Base-by-base conservation (phyloP, 30 jellyfish, hydroid and myxozoan species). In the Aurelia aurita complex sp. Pacific region DNA sequence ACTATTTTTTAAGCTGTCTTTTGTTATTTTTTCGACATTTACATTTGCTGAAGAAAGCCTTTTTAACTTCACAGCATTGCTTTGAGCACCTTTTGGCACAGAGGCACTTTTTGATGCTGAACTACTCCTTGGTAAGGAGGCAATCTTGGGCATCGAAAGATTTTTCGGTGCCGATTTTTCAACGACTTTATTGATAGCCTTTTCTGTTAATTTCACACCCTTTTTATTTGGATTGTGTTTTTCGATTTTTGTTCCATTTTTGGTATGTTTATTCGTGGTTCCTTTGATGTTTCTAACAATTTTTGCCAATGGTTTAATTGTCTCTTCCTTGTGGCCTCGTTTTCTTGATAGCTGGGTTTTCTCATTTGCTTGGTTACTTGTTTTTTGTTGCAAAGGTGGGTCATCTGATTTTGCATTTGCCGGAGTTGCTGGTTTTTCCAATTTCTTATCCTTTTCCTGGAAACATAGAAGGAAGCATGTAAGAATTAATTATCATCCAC, bases 291-390 rank as follows among this genome's bases (percentile, higher is more conserved):
- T 55, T 59, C 61, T 75, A 2, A 75, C 57, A 75, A 75, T 38
- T 23, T n/a, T 75, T 17, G 61, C 40, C 50, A 75, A 46, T 2
- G 85, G 85, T 57, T 75, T 75, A 34, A 75, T 15, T n/a, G 34
- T 23, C 16, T 16, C 32, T 75, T 75, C 74, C 17, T 50, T 29
- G 4, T 15, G 51, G 10, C 63, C 38, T 16, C 38, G 70, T n/a
- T 55, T 75, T 18, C 29, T 35, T 13, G 61, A 42, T 11, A 57
- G 42, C 0, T 4, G 32, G 70, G 52, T 40, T 40, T 40, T 1
- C 9, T 40, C 52, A 6, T 61, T 61, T 61, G 34, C 70, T 23
- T 35, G 4, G 10, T n/a, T 61, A n/a, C 36, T 23, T 13, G 32
- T 1, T 61, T 6, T 61, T 6, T 61, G 70, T 6, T 61, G 70